Evolutionary conservation across 2,888 invertebrate species (phyloP).

Genomic region (Clitarchus hookeri): DNA sequence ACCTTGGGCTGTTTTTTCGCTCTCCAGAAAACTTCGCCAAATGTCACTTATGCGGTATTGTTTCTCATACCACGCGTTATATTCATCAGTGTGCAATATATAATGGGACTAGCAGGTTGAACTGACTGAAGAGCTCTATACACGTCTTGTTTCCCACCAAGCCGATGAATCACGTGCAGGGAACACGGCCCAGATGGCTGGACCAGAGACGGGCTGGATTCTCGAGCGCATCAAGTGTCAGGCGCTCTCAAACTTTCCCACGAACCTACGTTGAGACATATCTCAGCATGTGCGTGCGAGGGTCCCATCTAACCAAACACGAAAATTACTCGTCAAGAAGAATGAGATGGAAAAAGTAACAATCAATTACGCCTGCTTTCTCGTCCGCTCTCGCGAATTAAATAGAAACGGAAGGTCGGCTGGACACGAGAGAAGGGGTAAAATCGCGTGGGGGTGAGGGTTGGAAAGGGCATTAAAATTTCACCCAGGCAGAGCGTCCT

Average conservation of each 20-base stretch:
- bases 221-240: too few relatives aligned
- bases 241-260: not conserved
- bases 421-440: not conserved
- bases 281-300: not conserved
- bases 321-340: not conserved
- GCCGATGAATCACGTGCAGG: too few relatives aligned
- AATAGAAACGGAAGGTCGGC: not conserved
- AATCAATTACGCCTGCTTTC: not conserved
- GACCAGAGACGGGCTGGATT: not conserved
- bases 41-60: too few relatives aligned
- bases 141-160: too few relatives aligned
- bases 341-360: not conserved
- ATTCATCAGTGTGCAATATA: too few relatives aligned
- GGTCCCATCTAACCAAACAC: not conserved
- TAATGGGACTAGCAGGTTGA: too few relatives aligned
- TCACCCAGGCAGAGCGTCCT: not conserved
- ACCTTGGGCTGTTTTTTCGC: too few relatives aligned
- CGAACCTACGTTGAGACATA: not conserved
- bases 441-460: not conserved
- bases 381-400: not conserved
- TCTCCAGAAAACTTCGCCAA: too few relatives aligned
- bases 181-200: too few relatives aligned
- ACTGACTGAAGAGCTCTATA: too few relatives aligned
- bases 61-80: too few relatives aligned
- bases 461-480: not conserved